These are phyloP conservation scores for Melinopterus prodromus DNA, from an alignment of 2,888 invertebrate genomes.

Conservation along the genomic window DNA sequence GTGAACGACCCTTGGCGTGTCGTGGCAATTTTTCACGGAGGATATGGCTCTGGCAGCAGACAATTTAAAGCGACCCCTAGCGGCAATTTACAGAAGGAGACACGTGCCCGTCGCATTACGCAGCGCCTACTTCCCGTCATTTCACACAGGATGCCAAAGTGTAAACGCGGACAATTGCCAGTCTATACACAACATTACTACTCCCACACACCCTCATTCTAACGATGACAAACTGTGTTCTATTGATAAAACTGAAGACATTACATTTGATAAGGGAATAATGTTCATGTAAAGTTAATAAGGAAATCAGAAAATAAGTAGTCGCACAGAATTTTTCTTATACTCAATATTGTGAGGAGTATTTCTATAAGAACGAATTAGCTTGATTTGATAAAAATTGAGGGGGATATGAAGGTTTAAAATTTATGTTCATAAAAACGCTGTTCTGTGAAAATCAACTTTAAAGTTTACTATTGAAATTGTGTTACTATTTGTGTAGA, in stretches of 20 bases:
- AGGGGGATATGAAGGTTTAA: too few species aligned
- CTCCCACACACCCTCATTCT: background rate
- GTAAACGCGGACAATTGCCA: conserved; percentile 4
- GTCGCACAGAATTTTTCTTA: too few species aligned
- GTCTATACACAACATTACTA: conserved; percentile 4
- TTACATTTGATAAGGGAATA: too few species aligned
- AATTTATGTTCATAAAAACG: too few species aligned
- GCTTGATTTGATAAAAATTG: too few species aligned
- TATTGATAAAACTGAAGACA: conserved; percentile 54
- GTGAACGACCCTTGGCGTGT: conserved; percentile 21
- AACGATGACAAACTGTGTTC: background rate
- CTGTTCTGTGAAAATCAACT: too few species aligned
- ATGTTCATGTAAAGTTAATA: too few species aligned
- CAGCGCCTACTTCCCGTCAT: conserved; percentile 51
- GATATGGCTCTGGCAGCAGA: conserved; percentile 56
- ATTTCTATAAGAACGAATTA: too few species aligned
- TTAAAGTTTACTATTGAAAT: too few species aligned
- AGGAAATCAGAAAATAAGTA: too few species aligned
- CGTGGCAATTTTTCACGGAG: conserved; percentile 55
- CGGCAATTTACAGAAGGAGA: conserved; percentile 55
- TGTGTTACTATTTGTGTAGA: too few species aligned
- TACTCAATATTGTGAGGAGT: too few species aligned
- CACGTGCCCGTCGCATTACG: conserved; percentile 54
- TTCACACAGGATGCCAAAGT: conserved; percentile 55
- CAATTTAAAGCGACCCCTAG: conserved; percentile 52